A percentile compares a stretch with the other conserved stretches of the same genome.
Conservation (phyloP, 2,888 invertebrate species). For the Philaethria dido region DNA sequence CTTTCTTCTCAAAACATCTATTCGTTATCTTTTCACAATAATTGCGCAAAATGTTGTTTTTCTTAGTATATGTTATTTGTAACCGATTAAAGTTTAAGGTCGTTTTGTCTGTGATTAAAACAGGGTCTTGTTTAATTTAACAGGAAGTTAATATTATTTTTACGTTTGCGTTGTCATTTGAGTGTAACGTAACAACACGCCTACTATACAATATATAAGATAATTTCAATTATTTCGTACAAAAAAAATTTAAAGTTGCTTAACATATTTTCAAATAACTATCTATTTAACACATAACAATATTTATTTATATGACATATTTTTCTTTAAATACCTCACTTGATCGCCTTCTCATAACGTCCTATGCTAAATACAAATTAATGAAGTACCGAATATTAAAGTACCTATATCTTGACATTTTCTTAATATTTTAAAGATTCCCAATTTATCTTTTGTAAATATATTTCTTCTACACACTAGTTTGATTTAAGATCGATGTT, state of each 20-base stretch:
- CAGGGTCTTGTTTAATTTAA: slow-evolving; percentile 40
- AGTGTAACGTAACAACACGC: neutral
- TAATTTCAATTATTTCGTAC: neutral
- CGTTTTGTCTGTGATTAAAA: slow-evolving; percentile 40
- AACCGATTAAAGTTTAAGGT: slow-evolving; percentile 22
- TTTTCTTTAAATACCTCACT: slow-evolving; percentile 13
- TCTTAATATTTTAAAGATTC: neutral
- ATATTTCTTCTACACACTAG: slow-evolving; percentile 17
- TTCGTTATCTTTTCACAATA: neutral
- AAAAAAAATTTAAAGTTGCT: neutral
- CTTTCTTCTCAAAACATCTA: neutral
- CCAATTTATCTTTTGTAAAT: slow-evolving; percentile 5
- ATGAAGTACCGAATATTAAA: neutral
- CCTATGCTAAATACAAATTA: neutral
- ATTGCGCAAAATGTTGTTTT: neutral
- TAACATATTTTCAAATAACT: slow-evolving; percentile 1
- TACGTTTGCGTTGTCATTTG: slow-evolving; percentile 12
- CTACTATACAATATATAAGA: neutral
- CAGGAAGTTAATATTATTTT: slow-evolving; percentile 24
- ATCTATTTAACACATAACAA: neutral
- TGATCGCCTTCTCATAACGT: slow-evolving; percentile 8
- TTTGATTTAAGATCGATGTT: neutral
- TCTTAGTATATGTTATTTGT: neutral
- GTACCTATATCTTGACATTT: neutral
- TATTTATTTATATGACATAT: neutral